phyloP scores from a whole-genome alignment of 2,888 invertebrate species.

The Electrophaes corylata region DNA sequence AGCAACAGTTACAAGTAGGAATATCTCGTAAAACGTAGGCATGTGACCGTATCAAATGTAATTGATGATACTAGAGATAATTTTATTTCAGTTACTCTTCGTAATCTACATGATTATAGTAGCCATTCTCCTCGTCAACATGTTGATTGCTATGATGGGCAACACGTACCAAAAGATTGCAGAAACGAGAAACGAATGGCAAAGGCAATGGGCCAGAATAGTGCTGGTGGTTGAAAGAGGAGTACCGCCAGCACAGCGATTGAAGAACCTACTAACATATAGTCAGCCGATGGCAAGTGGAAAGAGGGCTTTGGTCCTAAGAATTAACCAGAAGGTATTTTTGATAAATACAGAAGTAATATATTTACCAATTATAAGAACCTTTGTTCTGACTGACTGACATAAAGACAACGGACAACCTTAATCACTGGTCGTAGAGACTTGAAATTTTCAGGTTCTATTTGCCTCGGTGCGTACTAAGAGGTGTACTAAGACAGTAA shows the following conservation, averaged over 20 bases:
- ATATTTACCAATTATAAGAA: no score
- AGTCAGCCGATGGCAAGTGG: slow-evolving; percentile 97
- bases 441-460: no score
- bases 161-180: slow-evolving; percentile 99
- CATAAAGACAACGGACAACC: no score
- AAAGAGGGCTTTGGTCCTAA: slow-evolving; percentile 92
- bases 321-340: slow-evolving; percentile 95
- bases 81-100: slow-evolving; percentile 89
- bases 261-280: slow-evolving; percentile 94
- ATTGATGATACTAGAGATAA: background rate
- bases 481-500: no score
- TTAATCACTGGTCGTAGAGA: no score
- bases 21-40: background rate
- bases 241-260: slow-evolving; percentile 94
- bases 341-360: no score
- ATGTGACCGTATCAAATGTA: background rate
- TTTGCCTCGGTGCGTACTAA: no score
- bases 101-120: slow-evolving; percentile 99
- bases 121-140: slow-evolving; percentile 96
- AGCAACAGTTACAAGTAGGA: background rate
- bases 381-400: no score
- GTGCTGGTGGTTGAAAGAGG: slow-evolving; percentile 98
- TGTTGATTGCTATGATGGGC: slow-evolving; percentile 99
- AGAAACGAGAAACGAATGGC: slow-evolving; percentile 99
- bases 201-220: slow-evolving; percentile 98